Evolutionary conservation across 1,140 invertebrate species (phyloP).

Genomic region (Hestina assimilis): DNA sequence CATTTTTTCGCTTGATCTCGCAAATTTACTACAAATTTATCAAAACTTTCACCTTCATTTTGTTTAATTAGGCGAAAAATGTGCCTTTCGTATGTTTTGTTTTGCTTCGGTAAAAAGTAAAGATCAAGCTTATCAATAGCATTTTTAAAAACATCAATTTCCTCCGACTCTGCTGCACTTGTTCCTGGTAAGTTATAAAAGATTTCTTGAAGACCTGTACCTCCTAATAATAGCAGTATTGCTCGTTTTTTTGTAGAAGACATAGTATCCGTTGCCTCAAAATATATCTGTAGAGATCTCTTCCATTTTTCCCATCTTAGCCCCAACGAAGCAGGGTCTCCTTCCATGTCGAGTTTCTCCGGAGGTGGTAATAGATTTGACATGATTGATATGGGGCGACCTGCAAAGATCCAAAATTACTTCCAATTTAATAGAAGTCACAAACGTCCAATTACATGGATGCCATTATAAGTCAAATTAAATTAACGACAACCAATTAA

Average conservation of each 20-base stretch:
- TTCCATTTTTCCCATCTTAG: background rate
- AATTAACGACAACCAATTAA: too few species aligned
- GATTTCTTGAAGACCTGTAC: background rate
- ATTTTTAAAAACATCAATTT: background rate
- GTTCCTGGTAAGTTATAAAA: background rate
- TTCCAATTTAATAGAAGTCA: background rate
- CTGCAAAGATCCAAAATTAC: background rate
- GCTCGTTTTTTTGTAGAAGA: background rate
- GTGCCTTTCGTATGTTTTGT: too few species aligned
- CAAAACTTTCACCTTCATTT: too few species aligned
- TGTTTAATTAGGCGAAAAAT: too few species aligned
- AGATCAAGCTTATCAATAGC: background rate
- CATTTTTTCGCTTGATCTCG: too few species aligned
- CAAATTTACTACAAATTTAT: too few species aligned
- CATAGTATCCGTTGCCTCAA: background rate
- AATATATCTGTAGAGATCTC: background rate
- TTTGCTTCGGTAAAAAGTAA: too few species aligned
- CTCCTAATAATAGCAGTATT: background rate
- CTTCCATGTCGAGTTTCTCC: background rate
- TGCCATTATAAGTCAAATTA: too few species aligned
- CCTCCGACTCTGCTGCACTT: background rate
- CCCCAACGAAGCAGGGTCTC: background rate
- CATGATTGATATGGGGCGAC: background rate
- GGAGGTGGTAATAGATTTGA: background rate
- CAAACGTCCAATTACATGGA: too few species aligned